Evolutionary conservation across 2,797 vertebrate species (phyloP), one percentile per base, ranked within the genome.

Genomic region (Hephaestus fuliginosus): DNA sequence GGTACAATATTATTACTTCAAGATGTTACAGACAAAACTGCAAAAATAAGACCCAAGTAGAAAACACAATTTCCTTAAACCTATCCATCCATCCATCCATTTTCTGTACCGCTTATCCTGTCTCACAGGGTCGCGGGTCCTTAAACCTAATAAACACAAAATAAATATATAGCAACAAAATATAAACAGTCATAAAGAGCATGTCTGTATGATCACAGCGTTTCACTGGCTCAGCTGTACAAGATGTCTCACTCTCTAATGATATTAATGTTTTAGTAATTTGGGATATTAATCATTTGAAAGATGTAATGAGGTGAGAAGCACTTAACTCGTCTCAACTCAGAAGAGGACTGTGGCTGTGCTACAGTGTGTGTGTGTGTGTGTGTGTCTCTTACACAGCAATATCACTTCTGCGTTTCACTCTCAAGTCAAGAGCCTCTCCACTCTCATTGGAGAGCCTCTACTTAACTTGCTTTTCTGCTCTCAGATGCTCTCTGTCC

Each of bases 381-480:
- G 46, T 70, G 65, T 52, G 49, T 67, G 33, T 53, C 53, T 49
- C 48, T 3, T n/a, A 41, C 15, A 70, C 8, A 63, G 41, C n/a
- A 10, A 8, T 46, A 48, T 74, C 13, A 28, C 52, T 30, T 6
- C 57, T 65, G 66, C 3, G 2, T 17, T 60, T 48, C 53, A 36
- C 28, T 55, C 48, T 56, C 1, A 5, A 53, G 63, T 76, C 63
- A 53, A 80, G 44, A 57, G 76, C 33, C 55, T 65, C 62, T 78
- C 55, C 25, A 46, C 33, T 80, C 20, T 15, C 20, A 44, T 1
- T 36, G 20, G 7, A 74, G 41, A 51, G 56, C 36, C 17, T 67
- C 48, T 25, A 2, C 30, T 33, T 57, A 33, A 20, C 55, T 64
- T 63, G 30, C 55, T 65, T 41, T 52, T 20, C 22, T 33, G 44